Percentiles rank a stretch among this genome's conserved stretches.
Evolutionary conservation across 2,888 invertebrate species (phyloP).

Genomic region (Syrphus vitripennis): DNA sequence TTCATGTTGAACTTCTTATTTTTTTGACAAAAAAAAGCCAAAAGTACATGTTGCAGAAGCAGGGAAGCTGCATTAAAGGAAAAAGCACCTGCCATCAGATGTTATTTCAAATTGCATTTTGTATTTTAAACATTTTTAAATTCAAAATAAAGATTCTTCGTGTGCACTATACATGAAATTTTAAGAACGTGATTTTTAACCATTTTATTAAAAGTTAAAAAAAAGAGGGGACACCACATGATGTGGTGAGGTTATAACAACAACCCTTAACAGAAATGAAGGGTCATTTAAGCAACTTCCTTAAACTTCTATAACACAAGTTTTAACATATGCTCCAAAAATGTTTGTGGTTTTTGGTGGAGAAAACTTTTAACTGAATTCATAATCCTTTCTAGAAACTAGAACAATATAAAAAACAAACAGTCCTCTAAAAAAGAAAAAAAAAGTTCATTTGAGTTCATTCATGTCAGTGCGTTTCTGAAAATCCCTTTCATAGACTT

Average conservation of each 20-base stretch:
- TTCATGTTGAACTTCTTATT: constrained; percentile 15
- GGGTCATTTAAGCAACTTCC: not conserved
- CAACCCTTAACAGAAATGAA: not conserved
- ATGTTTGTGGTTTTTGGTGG: constrained; percentile 1
- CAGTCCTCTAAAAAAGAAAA: not conserved
- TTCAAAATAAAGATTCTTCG: not conserved
- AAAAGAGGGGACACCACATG: no score
- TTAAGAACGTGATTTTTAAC: constrained; percentile 40
- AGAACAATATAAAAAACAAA: not conserved
- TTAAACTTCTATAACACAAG: not conserved
- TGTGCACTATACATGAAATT: not conserved
- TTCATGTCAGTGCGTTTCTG: not conserved
- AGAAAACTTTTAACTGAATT: no score
- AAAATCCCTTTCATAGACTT: not conserved
- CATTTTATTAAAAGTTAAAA: not conserved
- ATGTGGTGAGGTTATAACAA: no score
- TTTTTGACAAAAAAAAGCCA: not conserved
- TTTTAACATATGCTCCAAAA: not conserved
- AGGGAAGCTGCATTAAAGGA: not conserved
- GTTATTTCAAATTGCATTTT: not conserved
- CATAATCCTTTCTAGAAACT: no score
- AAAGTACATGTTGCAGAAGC: constrained; percentile 10
- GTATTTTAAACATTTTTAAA: not conserved
- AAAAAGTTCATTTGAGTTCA: not conserved
- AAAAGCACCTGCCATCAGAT: constrained; percentile 6